phyloP scores from a whole-genome alignment of 2,888 invertebrate genomes.

The Hemicrepidius hirtus region DNA sequence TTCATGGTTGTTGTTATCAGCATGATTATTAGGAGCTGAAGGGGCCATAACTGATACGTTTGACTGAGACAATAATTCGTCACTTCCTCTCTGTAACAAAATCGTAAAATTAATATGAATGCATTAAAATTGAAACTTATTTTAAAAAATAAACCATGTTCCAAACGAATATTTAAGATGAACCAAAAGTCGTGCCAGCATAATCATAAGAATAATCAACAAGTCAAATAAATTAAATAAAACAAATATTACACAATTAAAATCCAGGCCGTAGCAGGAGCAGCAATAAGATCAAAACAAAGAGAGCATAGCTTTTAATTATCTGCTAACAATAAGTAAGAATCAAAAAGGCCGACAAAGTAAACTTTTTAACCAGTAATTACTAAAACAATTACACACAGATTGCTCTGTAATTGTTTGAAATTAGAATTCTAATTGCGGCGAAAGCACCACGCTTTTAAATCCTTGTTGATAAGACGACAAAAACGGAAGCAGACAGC shows the following conservation, averaged over 20 bases:
- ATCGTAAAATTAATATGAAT: conserved; percentile 61
- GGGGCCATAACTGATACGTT: conserved; percentile 95
- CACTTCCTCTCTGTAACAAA: conserved; percentile 92
- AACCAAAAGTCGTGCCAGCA: neutral
- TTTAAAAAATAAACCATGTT: neutral
- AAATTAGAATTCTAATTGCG: conserved; percentile 73
- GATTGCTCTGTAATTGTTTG: conserved; percentile 73
- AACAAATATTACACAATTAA: conserved; percentile 42
- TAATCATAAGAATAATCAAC: neutral
- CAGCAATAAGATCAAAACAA: conserved; percentile 38
- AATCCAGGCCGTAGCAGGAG: conserved; percentile 8
- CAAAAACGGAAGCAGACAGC: conserved; percentile 26
- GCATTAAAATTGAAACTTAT: neutral
- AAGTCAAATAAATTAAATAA: conserved; percentile 33
- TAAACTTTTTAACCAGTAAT: conserved; percentile 51
- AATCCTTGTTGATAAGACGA: conserved; percentile 25
- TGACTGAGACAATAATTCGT: conserved; percentile 97
- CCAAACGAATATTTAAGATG: neutral
- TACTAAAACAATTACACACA: conserved; percentile 74
- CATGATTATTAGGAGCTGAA: conserved; percentile 84
- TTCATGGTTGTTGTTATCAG: conserved; percentile 94
- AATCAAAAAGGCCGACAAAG: conserved; percentile 48
- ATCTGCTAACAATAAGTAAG: conserved; percentile 40
- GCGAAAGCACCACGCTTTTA: conserved; percentile 57
- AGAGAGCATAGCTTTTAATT: conserved; percentile 41